These are phyloP conservation scores for Lophura nycthemera DNA, from an alignment of 2,113 vertebrate species.

Conservation along the genomic window DNA sequence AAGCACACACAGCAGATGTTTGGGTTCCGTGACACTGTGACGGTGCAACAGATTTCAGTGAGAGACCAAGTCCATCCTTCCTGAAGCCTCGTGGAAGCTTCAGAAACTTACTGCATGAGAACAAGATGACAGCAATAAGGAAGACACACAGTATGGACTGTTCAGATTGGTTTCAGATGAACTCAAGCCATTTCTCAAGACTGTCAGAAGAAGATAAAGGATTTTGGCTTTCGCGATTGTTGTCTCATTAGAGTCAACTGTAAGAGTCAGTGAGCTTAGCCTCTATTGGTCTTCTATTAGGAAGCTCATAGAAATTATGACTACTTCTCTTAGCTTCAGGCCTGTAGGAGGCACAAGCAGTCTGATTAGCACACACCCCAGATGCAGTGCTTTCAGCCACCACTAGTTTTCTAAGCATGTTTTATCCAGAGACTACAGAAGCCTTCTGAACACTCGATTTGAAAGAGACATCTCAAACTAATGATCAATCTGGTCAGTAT, in stretches of 20 bases:
- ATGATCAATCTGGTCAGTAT: background rate
- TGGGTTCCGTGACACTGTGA: background rate
- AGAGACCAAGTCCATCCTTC: background rate
- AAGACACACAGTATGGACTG: accelerated
- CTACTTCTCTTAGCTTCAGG: background rate
- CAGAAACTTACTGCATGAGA: background rate
- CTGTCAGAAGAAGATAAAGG: background rate
- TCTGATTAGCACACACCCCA: background rate
- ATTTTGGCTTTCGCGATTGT: background rate
- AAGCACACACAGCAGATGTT: background rate
- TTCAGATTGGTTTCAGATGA: background rate
- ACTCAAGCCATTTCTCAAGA: background rate
- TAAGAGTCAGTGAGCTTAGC: background rate
- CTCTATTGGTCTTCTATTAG: background rate
- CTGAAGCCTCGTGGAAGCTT: background rate
- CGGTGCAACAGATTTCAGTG: background rate
- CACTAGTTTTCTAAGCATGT: background rate
- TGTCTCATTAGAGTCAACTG: background rate
- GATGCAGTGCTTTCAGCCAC: background rate
- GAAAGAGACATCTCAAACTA: background rate
- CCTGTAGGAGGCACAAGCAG: background rate
- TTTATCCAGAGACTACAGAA: background rate
- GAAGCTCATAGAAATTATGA: background rate
- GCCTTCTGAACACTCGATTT: background rate
- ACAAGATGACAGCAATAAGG: background rate